A percentile compares a stretch with the other conserved stretches of the same genome.
Conservation (phyloP, 35 echinoderm and acorn worm species). For the Patiria miniata region DNA sequence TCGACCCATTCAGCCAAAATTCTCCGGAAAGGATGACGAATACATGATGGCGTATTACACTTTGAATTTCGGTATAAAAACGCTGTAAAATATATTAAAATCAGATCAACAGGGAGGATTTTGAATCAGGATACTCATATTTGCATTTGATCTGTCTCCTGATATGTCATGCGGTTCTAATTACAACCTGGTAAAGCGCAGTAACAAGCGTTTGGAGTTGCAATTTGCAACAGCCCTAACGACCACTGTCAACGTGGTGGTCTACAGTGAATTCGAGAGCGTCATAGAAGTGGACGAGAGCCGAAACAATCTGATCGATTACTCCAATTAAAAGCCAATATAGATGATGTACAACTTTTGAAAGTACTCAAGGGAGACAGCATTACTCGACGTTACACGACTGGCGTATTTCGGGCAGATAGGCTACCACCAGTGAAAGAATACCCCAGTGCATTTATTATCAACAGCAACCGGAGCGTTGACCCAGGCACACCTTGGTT, state of each 20-base stretch:
- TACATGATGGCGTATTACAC: too few relatives aligned
- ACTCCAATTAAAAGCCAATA: background rate
- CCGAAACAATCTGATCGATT: background rate
- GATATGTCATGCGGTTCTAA: background rate
- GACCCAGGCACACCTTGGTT: background rate
- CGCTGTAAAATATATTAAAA: too few relatives aligned
- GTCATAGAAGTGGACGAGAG: background rate
- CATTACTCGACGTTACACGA: background rate
- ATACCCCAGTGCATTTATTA: background rate
- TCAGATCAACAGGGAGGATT: background rate
- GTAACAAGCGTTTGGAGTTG: background rate
- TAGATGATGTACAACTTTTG: background rate
- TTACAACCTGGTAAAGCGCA: too few relatives aligned
- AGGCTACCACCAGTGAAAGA: background rate
- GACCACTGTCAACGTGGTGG: background rate
- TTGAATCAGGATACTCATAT: background rate
- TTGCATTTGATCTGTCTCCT: too few relatives aligned
- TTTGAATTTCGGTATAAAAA: too few relatives aligned
- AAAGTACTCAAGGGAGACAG: background rate
- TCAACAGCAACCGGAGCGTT: background rate
- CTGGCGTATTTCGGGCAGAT: background rate
- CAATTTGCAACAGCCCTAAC: background rate
- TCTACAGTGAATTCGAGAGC: background rate
- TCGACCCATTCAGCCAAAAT: too few relatives aligned
- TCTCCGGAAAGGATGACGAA: too few relatives aligned